Evolutionary conservation across 2,113 vertebrate genomes (phyloP).

Genomic region (Oreotrochilus melanogaster): DNA sequence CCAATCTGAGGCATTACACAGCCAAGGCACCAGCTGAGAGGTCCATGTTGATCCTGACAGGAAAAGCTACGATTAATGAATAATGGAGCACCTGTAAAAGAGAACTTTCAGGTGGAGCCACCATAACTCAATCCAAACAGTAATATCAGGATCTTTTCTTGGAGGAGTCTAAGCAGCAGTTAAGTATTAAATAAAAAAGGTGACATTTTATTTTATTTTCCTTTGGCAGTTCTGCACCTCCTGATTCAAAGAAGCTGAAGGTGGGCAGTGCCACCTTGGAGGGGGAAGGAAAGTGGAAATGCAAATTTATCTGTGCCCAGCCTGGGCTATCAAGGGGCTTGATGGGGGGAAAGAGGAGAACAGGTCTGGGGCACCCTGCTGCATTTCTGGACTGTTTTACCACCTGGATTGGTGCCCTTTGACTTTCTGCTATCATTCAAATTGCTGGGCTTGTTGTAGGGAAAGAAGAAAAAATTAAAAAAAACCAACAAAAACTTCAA

Average conservation of each 20-base stretch:
- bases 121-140: slow-evolving; percentile 67
- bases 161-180: slow-evolving; percentile 56
- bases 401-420: not conserved
- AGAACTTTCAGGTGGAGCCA: slow-evolving; percentile 61
- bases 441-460: not conserved
- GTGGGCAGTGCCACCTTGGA: not conserved
- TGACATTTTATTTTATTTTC: slow-evolving; percentile 67
- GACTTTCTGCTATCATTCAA: not conserved
- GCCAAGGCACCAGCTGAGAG: slow-evolving; percentile 65
- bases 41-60: slow-evolving; percentile 73
- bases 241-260: not conserved
- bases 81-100: slow-evolving; percentile 66
- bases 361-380: not conserved
- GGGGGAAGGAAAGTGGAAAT: not conserved
- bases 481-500: not conserved
- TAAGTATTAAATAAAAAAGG: slow-evolving; percentile 66
- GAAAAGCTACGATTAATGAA: slow-evolving; percentile 71
- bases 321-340: not conserved
- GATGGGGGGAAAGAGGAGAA: not conserved
- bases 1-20: slow-evolving; percentile 23
- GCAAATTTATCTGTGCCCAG: slow-evolving; percentile 2
- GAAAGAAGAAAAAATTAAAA: not conserved
- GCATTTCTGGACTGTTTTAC: not conserved
- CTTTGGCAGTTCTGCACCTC: slow-evolving; percentile 27
- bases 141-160: slow-evolving; percentile 43